Evolutionary conservation across 1,140 invertebrate genomes (phyloP), one percentile per base, ranked within the genome.

Genomic region (Drosophila subpulchrella): DNA sequence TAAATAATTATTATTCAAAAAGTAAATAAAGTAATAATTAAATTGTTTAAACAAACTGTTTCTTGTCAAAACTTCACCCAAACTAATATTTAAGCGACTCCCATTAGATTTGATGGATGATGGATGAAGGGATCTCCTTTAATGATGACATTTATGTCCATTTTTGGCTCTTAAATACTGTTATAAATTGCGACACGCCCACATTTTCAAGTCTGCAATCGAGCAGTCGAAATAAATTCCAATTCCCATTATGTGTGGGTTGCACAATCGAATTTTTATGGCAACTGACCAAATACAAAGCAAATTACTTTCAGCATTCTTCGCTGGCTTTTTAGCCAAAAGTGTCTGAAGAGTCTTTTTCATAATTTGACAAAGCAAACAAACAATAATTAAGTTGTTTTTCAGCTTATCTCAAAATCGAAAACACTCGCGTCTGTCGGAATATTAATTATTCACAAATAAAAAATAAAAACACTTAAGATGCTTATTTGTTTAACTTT

Each of bases 381-480:
- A 62, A 58, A 73, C 62, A 73, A 80, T 86, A 88, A 86, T 86
- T 86, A 86, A 86, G 83, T 88, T 77, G 78, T 82, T 86, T 58
- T 74, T 47, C 41, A 56, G 53, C 50, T 53, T 51, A 42, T 62
- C 42, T 50, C 24, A 53, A 44, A 60, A 75, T 63, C 71, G 17
- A 50, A 38, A 46, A 66, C 66, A 85, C 80, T 78, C 80, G 71
- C 80, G 70, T 62, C 68, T 44, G 41, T 54, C 17, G 32, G 57
- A 67, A 59, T 75, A 75, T 84, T 81, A 72, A 81, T 73, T 63
- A 88, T 60, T 61, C 62, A 65, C 41, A 72, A 86, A 78, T 78
- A 53, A 59, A 24, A 13, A 38, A 53, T 42, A 20, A 47, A 48
- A 53, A 42, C 47, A 56, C 32, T 60, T 38, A 61, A 54, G 54